A percentile compares a stretch with the other conserved stretches of the same genome.
Conservation (phyloP, 2,113 vertebrate genomes). For the Melanotaenia duboulayi region DNA sequence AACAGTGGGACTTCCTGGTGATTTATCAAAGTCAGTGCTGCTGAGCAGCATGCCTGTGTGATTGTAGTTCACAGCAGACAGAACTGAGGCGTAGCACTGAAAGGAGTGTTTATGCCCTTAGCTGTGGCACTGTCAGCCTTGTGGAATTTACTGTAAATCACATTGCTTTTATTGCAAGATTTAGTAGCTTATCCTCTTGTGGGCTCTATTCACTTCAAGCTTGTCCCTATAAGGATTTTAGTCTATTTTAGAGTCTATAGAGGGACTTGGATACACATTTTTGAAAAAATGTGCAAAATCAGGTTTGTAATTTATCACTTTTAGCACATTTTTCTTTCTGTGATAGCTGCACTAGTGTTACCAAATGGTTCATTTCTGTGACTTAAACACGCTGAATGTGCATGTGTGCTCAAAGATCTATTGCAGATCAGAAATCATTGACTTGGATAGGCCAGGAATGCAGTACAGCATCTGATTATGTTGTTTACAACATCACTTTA, state of each 20-base stretch:
- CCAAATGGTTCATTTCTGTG: constrained; percentile 89
- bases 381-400: constrained; percentile 86
- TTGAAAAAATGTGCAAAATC: constrained; percentile 94
- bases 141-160: constrained; percentile 99
- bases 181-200: constrained; percentile 99
- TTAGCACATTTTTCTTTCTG: constrained; percentile 71
- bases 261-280: constrained; percentile 96
- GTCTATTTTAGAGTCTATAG: constrained; percentile 94
- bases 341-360: constrained; percentile 82
- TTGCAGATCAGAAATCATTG: constrained; percentile 42
- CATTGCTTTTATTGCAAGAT: constrained; percentile 99
- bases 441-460: constrained; percentile 46
- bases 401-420: constrained; percentile 61
- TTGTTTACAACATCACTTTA: constrained; percentile 47
- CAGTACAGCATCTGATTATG: constrained; percentile 38
- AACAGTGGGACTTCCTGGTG: constrained; percentile 99
- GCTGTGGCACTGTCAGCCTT: constrained; percentile 99
- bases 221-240: constrained; percentile 99
- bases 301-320: constrained; percentile 95
- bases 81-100: constrained; percentile 93
- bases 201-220: constrained; percentile 99
- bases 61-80: constrained; percentile 98
- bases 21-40: constrained; percentile 99
- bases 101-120: constrained; percentile 99
- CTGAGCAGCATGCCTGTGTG: constrained; percentile 94